Evolutionary conservation across 2,797 vertebrate genomes (phyloP), one percentile per base, ranked within the genome.

Genomic region (Mallotus villosus): DNA sequence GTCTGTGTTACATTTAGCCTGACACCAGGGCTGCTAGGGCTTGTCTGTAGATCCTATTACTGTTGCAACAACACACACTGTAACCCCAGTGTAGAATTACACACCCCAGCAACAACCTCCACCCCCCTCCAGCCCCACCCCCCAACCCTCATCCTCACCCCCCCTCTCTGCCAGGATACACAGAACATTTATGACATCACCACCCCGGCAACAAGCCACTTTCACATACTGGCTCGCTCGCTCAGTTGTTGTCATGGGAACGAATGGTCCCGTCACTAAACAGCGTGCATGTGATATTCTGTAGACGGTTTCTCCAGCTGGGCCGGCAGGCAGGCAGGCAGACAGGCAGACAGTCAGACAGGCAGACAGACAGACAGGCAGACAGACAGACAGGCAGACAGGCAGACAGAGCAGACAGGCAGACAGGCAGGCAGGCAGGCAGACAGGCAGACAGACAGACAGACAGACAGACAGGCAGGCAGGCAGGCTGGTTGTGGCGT

Each of bases 151-250:
- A 29, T 51, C 16, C 66, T 32, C 67, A 37, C 67, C 24, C 55
- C 8, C 25, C 2, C 67, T 21, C 67, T n/a, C 67, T n/a, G 27
- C 17, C 66, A 41, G 14, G 14, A 4, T 74, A 79, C 71, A 76
- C 68, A 53, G 65, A n/a, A 59, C 41, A 32, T 74, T 74, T 70
- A 79, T 81, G 70, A 78, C 74, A 61, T 70, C 59, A 29, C 72
- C 59, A 29, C 72, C 79, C 79, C 62, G 24, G 78, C 83, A 81
- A 75, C 79, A 75, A 83, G 74, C 71, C 71, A 71, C 75, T 79
- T 71, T 78, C 76, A 71, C 74, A 73, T 63, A 73, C 34, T 34
- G 32, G 32, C 49, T 22, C 27, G 21, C 65, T 72, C 70, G 67
- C 72, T 64, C 74, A 69, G 73, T 2, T 70, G 82, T 77, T 70